Evolutionary conservation across 2,113 vertebrate species (phyloP).

Genomic region (Oostethus manadensis): DNA sequence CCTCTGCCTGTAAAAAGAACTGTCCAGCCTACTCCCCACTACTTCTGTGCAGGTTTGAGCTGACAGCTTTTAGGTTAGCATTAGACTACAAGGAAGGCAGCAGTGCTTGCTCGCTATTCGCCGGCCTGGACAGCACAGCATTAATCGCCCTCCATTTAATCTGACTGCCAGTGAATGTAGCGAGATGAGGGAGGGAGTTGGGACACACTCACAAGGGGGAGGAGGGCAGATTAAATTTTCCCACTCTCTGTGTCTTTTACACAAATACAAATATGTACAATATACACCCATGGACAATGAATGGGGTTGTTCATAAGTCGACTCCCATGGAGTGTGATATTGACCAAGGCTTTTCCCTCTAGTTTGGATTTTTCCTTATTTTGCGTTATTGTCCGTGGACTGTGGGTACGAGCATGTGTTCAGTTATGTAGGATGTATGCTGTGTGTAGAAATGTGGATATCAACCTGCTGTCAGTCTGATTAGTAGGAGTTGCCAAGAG

Average conservation of each 20-base stretch:
- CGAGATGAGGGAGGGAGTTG: constrained; percentile 51
- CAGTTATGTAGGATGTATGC: constrained; percentile 32
- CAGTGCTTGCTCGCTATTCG: constrained; percentile 43
- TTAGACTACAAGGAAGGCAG: constrained; percentile 64
- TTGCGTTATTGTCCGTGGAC: constrained; percentile 26
- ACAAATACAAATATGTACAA: constrained; percentile 21
- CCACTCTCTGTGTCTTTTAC: constrained; percentile 37
- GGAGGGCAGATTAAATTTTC: constrained; percentile 57
- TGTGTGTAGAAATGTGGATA: constrained; percentile 28
- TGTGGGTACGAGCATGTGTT: constrained; percentile 31
- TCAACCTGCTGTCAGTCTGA: constrained; percentile 15
- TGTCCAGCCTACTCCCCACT: constrained; percentile 18
- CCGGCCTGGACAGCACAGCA: constrained; percentile 54
- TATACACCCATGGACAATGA: constrained; percentile 39
- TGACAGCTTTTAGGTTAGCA: constrained; percentile 61
- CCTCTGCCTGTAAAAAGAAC: constrained; percentile 19
- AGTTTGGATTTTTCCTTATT: constrained; percentile 8
- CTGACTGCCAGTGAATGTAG: constrained; percentile 53
- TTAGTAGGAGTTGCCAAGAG: constrained; percentile 23
- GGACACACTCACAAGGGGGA: constrained; percentile 15
- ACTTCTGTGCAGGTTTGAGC: constrained; percentile 36
- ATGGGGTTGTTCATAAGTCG: constrained; percentile 34
- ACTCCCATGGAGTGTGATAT: constrained; percentile 24
- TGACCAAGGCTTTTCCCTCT: not conserved
- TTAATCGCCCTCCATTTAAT: constrained; percentile 70